Conservation (phyloP, 2,888 invertebrate species). For the Pterostichus niger region DNA sequence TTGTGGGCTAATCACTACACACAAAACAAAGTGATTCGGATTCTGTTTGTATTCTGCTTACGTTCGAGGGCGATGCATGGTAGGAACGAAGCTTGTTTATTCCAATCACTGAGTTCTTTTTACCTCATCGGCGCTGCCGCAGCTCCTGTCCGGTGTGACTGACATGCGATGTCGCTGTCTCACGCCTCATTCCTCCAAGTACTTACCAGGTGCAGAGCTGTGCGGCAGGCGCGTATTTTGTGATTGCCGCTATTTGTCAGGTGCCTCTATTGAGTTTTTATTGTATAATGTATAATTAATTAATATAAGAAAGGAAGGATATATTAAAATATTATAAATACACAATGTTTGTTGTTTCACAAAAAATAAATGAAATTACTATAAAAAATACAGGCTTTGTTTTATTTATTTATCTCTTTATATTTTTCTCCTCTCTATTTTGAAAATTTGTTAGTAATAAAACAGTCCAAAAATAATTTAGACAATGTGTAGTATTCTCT, state of each 20-base stretch:
- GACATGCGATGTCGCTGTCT: slow-evolving; percentile 71
- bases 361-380: slow-evolving; percentile 75
- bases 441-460: too few species aligned
- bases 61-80: slow-evolving; percentile 32
- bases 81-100: slow-evolving; percentile 58
- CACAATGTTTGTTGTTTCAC: slow-evolving; percentile 77
- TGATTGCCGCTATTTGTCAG: slow-evolving; percentile 75
- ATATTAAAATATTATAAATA: slow-evolving; percentile 75
- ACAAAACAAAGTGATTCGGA: slow-evolving; percentile 61
- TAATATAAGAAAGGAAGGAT: slow-evolving; percentile 76
- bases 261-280: slow-evolving; percentile 76
- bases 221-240: slow-evolving; percentile 66
- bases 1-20: slow-evolving; percentile 65
- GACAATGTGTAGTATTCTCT: too few species aligned
- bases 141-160: slow-evolving; percentile 9
- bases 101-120: slow-evolving; percentile 60
- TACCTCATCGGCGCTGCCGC: slow-evolving; percentile 55
- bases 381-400: slow-evolving; percentile 49
- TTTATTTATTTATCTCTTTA: slow-evolving; percentile 14
- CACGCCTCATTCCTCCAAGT: slow-evolving; percentile 71
- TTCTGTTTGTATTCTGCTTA: slow-evolving; percentile 46
- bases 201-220: slow-evolving; percentile 72
- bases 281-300: slow-evolving; percentile 74
- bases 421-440: neutral
- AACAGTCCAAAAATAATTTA: too few species aligned